These are phyloP conservation scores for Xestia c-nigrum DNA, from an alignment of 2,888 invertebrate species.

Conservation along the genomic window DNA sequence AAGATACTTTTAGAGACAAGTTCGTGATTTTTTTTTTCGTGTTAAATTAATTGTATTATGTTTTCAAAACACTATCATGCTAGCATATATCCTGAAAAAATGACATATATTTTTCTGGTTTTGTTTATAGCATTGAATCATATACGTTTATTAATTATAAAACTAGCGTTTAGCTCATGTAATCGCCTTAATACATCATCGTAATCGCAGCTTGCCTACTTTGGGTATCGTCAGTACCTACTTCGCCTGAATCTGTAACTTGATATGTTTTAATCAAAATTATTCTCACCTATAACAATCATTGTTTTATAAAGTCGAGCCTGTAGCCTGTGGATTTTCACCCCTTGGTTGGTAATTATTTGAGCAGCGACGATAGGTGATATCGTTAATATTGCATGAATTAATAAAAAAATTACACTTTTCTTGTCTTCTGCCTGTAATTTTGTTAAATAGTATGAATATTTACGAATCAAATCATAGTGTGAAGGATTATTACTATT, in stretches of 20 bases:
- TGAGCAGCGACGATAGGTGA: background rate
- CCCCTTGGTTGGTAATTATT: background rate
- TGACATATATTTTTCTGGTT: too few relatives aligned
- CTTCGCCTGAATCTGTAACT: background rate
- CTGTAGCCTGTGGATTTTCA: background rate
- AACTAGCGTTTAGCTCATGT: too few relatives aligned
- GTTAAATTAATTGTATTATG: too few relatives aligned
- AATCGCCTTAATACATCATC: too few relatives aligned
- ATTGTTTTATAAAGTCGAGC: background rate
- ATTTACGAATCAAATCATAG: background rate
- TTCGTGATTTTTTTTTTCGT: too few relatives aligned
- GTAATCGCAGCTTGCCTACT: too few relatives aligned
- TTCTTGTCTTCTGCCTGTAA: conserved; percentile 1
- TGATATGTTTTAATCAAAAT: background rate
- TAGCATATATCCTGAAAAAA: too few relatives aligned
- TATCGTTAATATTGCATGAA: background rate
- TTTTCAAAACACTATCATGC: too few relatives aligned
- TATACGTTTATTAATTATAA: too few relatives aligned
- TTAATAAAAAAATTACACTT: background rate
- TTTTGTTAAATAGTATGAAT: background rate
- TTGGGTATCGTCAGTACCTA: too few relatives aligned
- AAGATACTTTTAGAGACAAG: too few relatives aligned
- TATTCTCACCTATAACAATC: background rate
- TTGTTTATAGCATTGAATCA: too few relatives aligned
- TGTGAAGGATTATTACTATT: background rate